Conservation (phyloP, 2,797 vertebrate genomes). For the Choloepus didactylus region DNA sequence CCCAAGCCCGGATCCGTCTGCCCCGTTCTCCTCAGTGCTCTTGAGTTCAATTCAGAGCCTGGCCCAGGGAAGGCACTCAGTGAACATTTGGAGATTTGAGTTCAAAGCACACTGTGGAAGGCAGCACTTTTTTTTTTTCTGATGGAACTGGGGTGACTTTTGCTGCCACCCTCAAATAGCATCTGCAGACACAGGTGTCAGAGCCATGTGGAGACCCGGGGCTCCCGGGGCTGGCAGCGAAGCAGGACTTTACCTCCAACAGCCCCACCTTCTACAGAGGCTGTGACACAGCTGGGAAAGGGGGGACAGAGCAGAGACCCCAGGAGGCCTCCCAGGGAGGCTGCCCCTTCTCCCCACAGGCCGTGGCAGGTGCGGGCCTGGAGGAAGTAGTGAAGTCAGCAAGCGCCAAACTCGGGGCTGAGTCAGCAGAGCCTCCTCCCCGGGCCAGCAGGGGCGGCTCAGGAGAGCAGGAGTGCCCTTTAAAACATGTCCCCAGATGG, state of each 20-base stretch:
- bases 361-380: too few relatives aligned
- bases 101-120: not conserved
- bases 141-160: not conserved
- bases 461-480: not conserved
- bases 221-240: rapidly evolving
- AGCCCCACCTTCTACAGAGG: rapidly evolving
- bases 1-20: rapidly evolving
- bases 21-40: rapidly evolving
- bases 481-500: not conserved
- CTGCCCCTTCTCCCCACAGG: not conserved
- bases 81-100: too few relatives aligned
- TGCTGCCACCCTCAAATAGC: rapidly evolving
- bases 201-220: rapidly evolving
- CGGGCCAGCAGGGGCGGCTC: too few relatives aligned
- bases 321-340: rapidly evolving
- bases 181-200: not conserved
- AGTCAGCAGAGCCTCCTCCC: not conserved
- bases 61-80: not conserved
- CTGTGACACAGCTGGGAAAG: too few relatives aligned
- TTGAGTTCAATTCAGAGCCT: not conserved
- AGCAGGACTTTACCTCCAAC: rapidly evolving
- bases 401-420: rapidly evolving
- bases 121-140: not conserved
- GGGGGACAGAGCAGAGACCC: too few relatives aligned
- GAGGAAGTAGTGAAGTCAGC: not conserved